phyloP scores from a whole-genome alignment of 2,113 vertebrate genomes.

The Equus quagga region DNA sequence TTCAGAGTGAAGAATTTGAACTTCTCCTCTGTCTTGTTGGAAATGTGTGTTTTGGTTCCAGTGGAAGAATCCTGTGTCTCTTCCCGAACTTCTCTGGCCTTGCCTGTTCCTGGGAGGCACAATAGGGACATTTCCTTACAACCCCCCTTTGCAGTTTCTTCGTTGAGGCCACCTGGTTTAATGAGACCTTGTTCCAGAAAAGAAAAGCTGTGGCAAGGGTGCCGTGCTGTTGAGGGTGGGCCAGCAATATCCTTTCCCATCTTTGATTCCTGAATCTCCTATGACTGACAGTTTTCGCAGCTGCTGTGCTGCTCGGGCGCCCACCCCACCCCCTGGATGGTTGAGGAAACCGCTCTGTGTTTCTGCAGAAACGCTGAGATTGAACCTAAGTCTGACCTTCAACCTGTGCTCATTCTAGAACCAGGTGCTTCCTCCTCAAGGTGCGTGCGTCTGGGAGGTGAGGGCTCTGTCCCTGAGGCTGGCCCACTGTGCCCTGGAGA shows the following conservation, averaged over 20 bases:
- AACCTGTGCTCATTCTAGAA: background rate
- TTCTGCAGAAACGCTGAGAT: background rate
- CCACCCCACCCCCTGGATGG: fast-evolving
- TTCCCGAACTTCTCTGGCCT: background rate
- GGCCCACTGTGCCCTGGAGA: background rate
- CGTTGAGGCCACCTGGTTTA: background rate
- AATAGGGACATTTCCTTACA: background rate
- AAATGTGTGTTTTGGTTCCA: background rate
- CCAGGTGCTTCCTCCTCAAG: background rate
- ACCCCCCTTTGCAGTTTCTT: fast-evolving
- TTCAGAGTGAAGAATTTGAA: conserved; percentile 9
- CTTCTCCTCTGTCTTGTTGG: background rate
- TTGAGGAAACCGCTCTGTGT: background rate
- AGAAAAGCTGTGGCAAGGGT: background rate
- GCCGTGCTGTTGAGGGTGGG: background rate
- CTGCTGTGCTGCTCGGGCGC: background rate
- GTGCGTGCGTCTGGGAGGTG: fast-evolving
- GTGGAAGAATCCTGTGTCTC: background rate
- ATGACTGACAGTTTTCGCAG: no score
- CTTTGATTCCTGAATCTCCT: background rate
- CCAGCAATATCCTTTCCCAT: background rate
- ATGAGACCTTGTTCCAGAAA: background rate
- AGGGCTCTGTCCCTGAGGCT: background rate
- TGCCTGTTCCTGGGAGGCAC: background rate
- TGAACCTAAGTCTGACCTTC: background rate